Base-by-base conservation (phyloP, 2,888 invertebrate species). In the Spodoptera littoralis region DNA sequence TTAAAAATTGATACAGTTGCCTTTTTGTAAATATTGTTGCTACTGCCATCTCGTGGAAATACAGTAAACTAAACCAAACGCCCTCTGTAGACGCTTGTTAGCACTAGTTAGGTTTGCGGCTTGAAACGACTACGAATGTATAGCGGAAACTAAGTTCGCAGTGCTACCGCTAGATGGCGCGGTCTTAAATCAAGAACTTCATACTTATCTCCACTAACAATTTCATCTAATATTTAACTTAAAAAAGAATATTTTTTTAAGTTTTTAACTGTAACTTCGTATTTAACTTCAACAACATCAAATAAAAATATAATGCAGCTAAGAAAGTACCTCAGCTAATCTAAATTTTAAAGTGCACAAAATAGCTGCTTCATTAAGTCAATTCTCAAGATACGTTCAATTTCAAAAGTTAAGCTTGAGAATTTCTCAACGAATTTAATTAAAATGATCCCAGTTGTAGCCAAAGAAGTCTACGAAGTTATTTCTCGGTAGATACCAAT, bases 381-480 rank as follows among this genome's bases (percentile, higher is more conserved):
- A 77, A 80, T 76, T 66, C 68, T 67, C 64, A 53, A 60, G 72
- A 65, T 53, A 71, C 49, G 48, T 64, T 66, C 56, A 71, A 67
- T 76, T 80, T 79, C 71, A 77, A 78, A 86, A 84, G 83, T 84
- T 80, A 70, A 75, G 75, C 77, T 78, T 75, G 68, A 84, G 84
- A 81, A 71, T 55, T 85, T 85, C 65, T 60, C 75, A 79, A 82
- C 65, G 82, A 85, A 89, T 88, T 89, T 88, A 90, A 90, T 90
- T 89, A 88, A 90, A 89, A 87, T 83, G 84, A 90, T 88, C 84
- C 81, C 64, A 74, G 73, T 69, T 72, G 66, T 63, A 81, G 83
- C 77, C 70, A 76, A 70, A 70, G 79, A 75, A 81, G 77, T 78
- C 71, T 57, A 54, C 75, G 44, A 80, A 89, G 85, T 86, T 89